A percentile compares a stretch with the other conserved stretches of the same genome.
phyloP scores from a whole-genome alignment of 2,113 vertebrate genomes.

The Oenanthe melanoleuca region DNA sequence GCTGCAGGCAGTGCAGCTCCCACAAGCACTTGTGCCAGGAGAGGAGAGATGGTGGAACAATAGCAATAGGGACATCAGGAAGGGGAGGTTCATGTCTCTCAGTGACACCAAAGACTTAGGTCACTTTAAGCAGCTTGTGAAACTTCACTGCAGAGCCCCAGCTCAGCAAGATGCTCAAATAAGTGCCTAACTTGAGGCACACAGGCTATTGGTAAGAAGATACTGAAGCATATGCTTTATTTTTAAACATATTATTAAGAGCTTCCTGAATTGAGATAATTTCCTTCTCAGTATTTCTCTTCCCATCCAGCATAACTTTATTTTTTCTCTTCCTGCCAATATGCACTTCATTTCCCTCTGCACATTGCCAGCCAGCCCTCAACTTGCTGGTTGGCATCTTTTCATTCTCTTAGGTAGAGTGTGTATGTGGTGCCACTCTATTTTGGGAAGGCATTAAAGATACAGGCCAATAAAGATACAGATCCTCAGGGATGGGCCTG shows the following conservation, averaged over 20 bases:
- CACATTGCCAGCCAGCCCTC: not conserved
- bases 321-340: conserved; percentile 22
- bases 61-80: not conserved
- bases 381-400: not conserved
- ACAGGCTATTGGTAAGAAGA: not conserved
- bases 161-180: not conserved
- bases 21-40: not conserved
- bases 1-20: not conserved
- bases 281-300: conserved; percentile 28
- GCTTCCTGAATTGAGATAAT: conserved; percentile 18
- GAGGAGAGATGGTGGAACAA: not conserved
- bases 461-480: not conserved
- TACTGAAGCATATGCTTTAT: conserved; percentile 23
- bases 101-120: not conserved
- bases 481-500: not conserved
- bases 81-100: not conserved
- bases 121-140: not conserved
- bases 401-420: not conserved
- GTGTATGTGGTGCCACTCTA: not conserved
- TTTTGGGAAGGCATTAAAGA: not conserved
- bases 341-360: not conserved
- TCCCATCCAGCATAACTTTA: not conserved
- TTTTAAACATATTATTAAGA: conserved; percentile 38
- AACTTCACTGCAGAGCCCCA: not conserved
- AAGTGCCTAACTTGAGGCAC: not conserved